Conservation (phyloP, 2,113 vertebrate species). For the Cranoglanis bouderius region DNA sequence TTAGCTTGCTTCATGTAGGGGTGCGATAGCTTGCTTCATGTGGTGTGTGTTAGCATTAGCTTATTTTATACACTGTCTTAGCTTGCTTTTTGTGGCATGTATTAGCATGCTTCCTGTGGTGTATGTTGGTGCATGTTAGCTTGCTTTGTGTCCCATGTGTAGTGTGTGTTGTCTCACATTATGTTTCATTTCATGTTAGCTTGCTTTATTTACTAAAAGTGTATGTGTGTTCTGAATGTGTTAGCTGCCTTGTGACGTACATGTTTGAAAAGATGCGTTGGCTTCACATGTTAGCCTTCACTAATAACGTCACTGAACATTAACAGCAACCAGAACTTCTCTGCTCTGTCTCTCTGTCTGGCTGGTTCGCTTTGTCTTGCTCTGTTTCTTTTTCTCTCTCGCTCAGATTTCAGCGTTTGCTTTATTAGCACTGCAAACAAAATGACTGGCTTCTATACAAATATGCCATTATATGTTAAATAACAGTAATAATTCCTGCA, state of each 20-base stretch:
- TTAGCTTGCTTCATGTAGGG: background rate
- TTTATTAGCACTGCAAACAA: background rate
- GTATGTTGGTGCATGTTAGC: background rate
- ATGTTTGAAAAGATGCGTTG: background rate
- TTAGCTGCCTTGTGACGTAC: background rate
- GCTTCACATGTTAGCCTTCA: background rate
- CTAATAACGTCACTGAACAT: background rate
- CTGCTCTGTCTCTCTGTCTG: background rate
- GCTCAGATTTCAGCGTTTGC: background rate
- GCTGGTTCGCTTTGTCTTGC: background rate
- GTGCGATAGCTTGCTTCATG: background rate
- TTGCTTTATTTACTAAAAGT: background rate
- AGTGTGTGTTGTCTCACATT: background rate
- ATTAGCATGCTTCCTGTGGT: background rate
- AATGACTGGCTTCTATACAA: background rate
- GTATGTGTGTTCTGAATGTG: background rate
- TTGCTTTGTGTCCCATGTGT: background rate
- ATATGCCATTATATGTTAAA: background rate
- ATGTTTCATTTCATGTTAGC: background rate
- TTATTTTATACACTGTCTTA: background rate
- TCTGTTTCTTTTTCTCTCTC: background rate
- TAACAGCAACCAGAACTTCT: slow-evolving; percentile 14
- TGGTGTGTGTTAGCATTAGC: background rate
- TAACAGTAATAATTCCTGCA: background rate
- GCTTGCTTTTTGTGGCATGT: background rate